Percentiles rank a stretch among this genome's conserved stretches.
Conservation (phyloP, 2,888 invertebrate genomes). For the Lepeophtheirus nordmannii region DNA sequence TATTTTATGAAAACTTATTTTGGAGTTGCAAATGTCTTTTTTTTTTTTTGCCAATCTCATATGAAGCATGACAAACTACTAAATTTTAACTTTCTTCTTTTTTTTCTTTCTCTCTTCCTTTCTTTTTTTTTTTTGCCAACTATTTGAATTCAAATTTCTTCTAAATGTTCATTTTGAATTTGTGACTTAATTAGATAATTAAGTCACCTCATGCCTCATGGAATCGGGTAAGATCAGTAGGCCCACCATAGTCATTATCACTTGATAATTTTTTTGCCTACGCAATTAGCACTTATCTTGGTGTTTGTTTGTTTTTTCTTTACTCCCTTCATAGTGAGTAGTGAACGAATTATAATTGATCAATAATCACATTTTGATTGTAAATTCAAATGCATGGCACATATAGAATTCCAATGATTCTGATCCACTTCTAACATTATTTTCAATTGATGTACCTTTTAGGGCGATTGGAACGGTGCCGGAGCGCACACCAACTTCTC, state of each 20-base stretch:
- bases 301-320: no score
- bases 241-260: no score
- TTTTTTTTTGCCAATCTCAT: background rate
- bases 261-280: no score
- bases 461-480: constrained; percentile 82
- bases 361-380: no score
- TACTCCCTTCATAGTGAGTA: no score
- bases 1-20: background rate
- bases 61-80: background rate
- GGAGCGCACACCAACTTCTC: constrained; percentile 95
- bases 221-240: background rate
- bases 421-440: background rate
- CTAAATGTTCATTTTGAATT: no score
- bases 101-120: background rate
- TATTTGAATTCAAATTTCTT: no score
- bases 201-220: background rate
- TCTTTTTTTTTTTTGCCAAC: no score
- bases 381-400: background rate
- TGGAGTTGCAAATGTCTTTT: no score
- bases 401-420: background rate
- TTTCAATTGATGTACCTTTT: constrained; percentile 6
- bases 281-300: no score
- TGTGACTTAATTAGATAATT: background rate
- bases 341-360: no score
- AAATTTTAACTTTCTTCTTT: background rate